These are phyloP conservation scores for Apostichopus californicus DNA, from an alignment of 35 echinoderm and acorn worm species.

Conservation along the genomic window DNA sequence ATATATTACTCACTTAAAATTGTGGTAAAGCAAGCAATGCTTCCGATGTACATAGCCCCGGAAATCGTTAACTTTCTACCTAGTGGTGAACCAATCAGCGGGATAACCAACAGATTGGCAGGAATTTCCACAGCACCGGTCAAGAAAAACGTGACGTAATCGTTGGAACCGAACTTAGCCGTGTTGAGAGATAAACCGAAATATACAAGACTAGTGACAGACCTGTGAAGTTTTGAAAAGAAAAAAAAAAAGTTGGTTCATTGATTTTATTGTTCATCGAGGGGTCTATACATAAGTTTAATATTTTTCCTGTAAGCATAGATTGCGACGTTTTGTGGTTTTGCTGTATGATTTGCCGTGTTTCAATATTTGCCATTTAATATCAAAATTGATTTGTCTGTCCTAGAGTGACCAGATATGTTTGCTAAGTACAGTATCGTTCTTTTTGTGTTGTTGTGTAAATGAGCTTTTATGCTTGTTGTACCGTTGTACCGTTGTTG, in stretches of 20 bases:
- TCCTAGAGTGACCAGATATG: too few relatives aligned
- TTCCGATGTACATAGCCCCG: constrained; percentile 30
- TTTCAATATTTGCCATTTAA: too few relatives aligned
- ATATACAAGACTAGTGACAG: constrained; percentile 57
- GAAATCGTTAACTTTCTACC: constrained; percentile 55
- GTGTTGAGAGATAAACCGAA: constrained; percentile 75
- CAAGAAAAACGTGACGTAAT: constrained; percentile 70
- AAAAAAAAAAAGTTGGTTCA: not conserved
- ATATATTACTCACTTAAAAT: not conserved
- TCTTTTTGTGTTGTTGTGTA: too few relatives aligned
- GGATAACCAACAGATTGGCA: constrained; percentile 32
- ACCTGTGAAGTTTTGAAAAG: not conserved
- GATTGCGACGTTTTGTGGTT: too few relatives aligned
- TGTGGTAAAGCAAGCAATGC: constrained; percentile 54
- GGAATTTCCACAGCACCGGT: constrained; percentile 80
- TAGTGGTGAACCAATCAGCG: constrained; percentile 43
- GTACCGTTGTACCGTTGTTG: too few relatives aligned
- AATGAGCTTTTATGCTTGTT: too few relatives aligned
- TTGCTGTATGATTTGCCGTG: too few relatives aligned
- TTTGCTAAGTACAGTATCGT: too few relatives aligned
- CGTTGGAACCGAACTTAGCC: constrained; percentile 64
- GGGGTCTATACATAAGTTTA: too few relatives aligned
- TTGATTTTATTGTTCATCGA: not conserved
- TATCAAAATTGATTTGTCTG: too few relatives aligned
- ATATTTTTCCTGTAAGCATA: too few relatives aligned